Conservation (phyloP, 2,797 vertebrate species). For the Hybognathus amarus region DNA sequence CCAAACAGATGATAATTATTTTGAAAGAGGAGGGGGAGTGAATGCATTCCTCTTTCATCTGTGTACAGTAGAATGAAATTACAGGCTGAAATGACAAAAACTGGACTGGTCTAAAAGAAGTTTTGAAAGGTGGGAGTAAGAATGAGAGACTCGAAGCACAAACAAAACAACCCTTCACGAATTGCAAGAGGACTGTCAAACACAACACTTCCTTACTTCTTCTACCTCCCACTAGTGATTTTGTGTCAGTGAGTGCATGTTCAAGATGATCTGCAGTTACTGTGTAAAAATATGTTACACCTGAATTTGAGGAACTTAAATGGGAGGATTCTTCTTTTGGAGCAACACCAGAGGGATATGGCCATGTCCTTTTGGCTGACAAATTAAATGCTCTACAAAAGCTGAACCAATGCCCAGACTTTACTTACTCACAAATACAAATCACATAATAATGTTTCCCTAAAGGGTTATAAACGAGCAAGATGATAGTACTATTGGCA, state of each 20-base stretch:
- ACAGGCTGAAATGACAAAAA: not conserved
- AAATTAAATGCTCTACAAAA: constrained; percentile 16
- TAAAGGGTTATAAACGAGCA: constrained; percentile 20
- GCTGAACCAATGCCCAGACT: constrained; percentile 36
- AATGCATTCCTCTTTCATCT: constrained; percentile 3
- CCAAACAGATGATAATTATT: not conserved
- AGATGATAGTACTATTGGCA: constrained; percentile 1
- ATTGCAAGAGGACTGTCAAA: constrained; percentile 5
- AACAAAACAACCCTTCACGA: not conserved
- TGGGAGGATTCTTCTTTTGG: not conserved
- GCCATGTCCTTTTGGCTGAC: not conserved
- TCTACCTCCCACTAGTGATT: not conserved
- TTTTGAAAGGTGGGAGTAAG: constrained; percentile 11
- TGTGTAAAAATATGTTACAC: not conserved
- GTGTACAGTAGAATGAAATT: constrained; percentile 1
- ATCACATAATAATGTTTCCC: constrained; percentile 13
- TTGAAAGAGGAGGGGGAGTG: not conserved
- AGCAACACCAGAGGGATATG: constrained; percentile 11
- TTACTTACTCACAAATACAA: constrained; percentile 22
- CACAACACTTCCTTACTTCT: not conserved
- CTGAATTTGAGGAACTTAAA: constrained; percentile 10
- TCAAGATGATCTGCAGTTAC: not conserved
- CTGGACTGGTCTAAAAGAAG: constrained; percentile 2
- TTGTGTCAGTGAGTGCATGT: not conserved
- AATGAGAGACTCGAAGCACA: not conserved